Evolutionary conservation across 2,888 invertebrate genomes (phyloP).

Genomic region (Stegophylla sp.): DNA sequence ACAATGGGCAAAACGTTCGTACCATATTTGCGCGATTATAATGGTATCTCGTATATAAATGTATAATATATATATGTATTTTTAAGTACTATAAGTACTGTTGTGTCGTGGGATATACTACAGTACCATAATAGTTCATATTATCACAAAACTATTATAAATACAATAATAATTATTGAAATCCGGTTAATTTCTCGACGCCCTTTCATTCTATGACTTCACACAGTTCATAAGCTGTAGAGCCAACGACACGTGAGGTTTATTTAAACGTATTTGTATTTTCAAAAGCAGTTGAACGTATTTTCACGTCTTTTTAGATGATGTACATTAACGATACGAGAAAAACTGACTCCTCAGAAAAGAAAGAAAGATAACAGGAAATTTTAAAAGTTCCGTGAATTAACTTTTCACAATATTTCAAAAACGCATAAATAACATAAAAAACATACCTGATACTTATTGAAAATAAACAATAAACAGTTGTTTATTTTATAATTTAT

Average conservation of each 20-base stretch:
- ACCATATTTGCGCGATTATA: conserved; percentile 20
- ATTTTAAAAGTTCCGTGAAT: no score
- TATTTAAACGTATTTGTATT: neutral
- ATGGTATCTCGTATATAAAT: conserved; percentile 11
- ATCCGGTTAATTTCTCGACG: conserved; percentile 20
- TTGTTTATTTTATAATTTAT: no score
- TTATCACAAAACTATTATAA: conserved; percentile 20
- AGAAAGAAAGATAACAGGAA: no score
- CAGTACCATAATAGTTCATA: no score
- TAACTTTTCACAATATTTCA: no score
- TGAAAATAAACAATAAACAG: no score
- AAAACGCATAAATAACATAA: no score
- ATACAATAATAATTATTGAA: conserved; percentile 51
- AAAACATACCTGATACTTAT: no score
- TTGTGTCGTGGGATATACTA: conserved; percentile 20
- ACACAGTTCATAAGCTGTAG: neutral
- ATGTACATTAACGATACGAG: neutral
- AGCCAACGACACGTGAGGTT: neutral
- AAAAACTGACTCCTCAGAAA: no score
- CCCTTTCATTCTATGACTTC: neutral
- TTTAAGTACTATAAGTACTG: neutral
- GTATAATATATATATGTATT: neutral
- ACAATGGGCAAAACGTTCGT: conserved; percentile 29
- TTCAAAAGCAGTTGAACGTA: neutral
- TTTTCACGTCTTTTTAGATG: neutral